Percentiles rank a stretch among this genome's conserved stretches.
Evolutionary conservation across 1,140 invertebrate species (phyloP).

Genomic region (Thaumetopoea pityocampa): DNA sequence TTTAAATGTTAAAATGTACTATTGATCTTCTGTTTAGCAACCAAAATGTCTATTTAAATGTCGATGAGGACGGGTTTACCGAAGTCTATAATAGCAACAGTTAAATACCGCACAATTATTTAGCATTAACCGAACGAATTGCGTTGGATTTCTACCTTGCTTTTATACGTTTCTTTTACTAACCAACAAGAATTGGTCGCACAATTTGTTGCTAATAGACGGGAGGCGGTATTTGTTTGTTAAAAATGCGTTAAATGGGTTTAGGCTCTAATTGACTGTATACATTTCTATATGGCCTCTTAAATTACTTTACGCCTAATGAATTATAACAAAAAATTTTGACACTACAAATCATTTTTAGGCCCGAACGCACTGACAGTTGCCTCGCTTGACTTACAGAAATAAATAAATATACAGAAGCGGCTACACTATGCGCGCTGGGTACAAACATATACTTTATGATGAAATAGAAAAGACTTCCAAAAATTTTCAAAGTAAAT

Average conservation of each 20-base stretch:
- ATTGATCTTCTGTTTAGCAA: no score
- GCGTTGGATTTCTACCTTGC: slow-evolving; percentile 15
- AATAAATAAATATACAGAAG: no score
- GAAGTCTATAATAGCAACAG: slow-evolving; percentile 28
- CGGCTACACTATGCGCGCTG: no score
- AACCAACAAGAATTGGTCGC: slow-evolving; percentile 29
- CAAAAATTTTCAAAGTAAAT: no score
- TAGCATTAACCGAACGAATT: slow-evolving; percentile 38
- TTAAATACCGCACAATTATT: slow-evolving; percentile 55
- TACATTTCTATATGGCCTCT: slow-evolving; percentile 13
- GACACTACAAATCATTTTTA: slow-evolving; percentile 24
- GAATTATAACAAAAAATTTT: slow-evolving; percentile 20
- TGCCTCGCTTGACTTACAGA: no score
- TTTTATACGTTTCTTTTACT: slow-evolving; percentile 4
- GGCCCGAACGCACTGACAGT: no score
- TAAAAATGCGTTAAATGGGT: slow-evolving; percentile 58
- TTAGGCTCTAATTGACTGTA: slow-evolving; percentile 67
- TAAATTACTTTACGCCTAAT: slow-evolving; percentile 27
- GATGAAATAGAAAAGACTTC: no score
- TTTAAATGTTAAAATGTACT: no score
- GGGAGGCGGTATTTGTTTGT: slow-evolving; percentile 53
- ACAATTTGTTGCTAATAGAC: slow-evolving; percentile 23
- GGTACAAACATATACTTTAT: no score
- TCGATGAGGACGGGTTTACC: no score
- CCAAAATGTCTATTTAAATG: no score